phyloP scores from a whole-genome alignment of 2,113 vertebrate genomes.

The Phyllostomus discolor region DNA sequence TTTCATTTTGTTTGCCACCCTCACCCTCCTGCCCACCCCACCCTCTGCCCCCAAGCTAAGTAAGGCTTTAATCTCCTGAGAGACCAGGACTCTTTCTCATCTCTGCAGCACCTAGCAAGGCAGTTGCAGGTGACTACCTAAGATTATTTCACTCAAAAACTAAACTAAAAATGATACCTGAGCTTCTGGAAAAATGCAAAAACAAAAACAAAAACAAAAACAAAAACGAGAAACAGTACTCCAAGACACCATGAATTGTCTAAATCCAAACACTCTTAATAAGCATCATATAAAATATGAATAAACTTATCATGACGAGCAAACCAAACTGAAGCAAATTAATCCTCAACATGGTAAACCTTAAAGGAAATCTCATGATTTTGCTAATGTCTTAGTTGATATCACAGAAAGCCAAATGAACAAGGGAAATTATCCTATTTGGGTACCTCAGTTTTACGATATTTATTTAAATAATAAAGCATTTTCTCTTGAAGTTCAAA shows the following conservation, averaged over 20 bases:
- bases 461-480: not conserved
- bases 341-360: not conserved
- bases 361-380: not conserved
- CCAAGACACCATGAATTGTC: not conserved
- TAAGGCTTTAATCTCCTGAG: not conserved
- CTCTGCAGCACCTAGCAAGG: not conserved
- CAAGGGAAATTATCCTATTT: not conserved
- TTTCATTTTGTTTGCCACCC: not conserved
- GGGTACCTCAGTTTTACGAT: not conserved
- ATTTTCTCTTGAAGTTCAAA: not conserved
- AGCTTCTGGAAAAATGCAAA: not conserved
- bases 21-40: too few species aligned
- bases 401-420: not conserved
- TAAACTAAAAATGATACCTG: constrained; percentile 29
- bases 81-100: not conserved
- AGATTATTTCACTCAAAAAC: not conserved
- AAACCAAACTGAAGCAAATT: not conserved
- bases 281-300: not conserved
- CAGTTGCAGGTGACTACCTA: not conserved
- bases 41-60: too few species aligned
- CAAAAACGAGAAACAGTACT: not conserved
- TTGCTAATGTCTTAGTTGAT: not conserved
- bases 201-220: too few species aligned
- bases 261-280: not conserved
- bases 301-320: not conserved